A percentile compares a stretch with the other conserved stretches of the same genome.
phyloP scores from a whole-genome alignment of 1,140 invertebrate species.

The Achroia grisella region DNA sequence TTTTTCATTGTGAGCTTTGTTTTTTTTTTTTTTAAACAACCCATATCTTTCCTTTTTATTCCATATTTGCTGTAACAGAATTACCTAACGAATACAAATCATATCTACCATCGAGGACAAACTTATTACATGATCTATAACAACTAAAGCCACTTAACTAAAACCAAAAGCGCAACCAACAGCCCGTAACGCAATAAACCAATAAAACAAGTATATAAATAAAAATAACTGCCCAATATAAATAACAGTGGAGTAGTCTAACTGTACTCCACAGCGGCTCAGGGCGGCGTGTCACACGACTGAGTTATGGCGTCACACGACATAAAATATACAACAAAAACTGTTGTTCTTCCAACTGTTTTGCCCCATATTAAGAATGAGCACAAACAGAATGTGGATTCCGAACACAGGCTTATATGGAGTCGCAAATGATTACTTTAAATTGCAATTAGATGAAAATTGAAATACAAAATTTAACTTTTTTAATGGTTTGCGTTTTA shows the following conservation, averaged over 20 bases:
- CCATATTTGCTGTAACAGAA: no score
- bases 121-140: conserved; percentile 3
- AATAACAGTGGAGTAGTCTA: conserved; percentile 34
- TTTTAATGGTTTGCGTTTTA: no score
- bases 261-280: conserved; percentile 50
- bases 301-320: conserved; percentile 68
- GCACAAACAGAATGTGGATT: conserved; percentile 65
- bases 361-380: conserved; percentile 70
- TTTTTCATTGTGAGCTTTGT: no score
- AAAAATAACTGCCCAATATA: conserved; percentile 62
- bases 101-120: no score
- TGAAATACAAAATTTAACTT: no score
- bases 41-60: no score
- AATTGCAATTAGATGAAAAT: no score
- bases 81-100: no score
- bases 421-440: no score
- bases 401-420: conserved; percentile 34
- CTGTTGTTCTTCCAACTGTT: conserved; percentile 70
- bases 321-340: conserved; percentile 71
- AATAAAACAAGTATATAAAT: conserved; percentile 65
- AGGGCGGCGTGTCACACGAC: conserved; percentile 44
- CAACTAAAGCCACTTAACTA: conserved; percentile 35
- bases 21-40: no score
- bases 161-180: conserved; percentile 41
- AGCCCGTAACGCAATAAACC: conserved; percentile 60